phyloP scores from a whole-genome alignment of 2,888 invertebrate species.

The Hofmannophila pseudospretella region DNA sequence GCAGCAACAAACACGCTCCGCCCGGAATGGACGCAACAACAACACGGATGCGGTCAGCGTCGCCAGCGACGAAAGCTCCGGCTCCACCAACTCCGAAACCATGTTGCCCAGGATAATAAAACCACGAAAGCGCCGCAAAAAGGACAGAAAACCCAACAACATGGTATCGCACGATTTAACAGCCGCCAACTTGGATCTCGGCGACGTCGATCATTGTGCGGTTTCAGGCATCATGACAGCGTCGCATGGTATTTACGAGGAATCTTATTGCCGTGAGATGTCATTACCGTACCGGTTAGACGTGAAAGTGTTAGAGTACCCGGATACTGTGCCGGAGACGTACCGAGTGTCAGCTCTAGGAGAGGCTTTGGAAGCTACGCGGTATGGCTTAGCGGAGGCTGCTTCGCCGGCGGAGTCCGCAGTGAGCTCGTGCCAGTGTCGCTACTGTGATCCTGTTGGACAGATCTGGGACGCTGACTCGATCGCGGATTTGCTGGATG shows the following conservation, averaged over 20 bases:
- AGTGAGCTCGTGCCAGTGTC: conserved; percentile 82
- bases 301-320: conserved; percentile 63
- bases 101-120: conserved; percentile 93
- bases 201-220: conserved; percentile 67
- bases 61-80: conserved; percentile 87
- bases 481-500: conserved; percentile 69
- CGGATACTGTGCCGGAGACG: conserved; percentile 55
- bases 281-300: conserved; percentile 67
- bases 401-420: conserved; percentile 67
- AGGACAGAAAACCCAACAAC: conserved; percentile 87
- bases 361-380: conserved; percentile 70
- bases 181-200: conserved; percentile 53
- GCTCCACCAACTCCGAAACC: conserved; percentile 81
- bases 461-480: conserved; percentile 86
- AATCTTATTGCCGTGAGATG: conserved; percentile 69
- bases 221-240: conserved; percentile 48
- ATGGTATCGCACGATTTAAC: conserved; percentile 66
- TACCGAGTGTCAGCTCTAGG: conserved; percentile 74
- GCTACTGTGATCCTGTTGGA: conserved; percentile 85
- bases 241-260: conserved; percentile 64
- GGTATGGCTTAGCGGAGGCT: conserved; percentile 64
- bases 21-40: conserved; percentile 63
- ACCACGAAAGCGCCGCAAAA: conserved; percentile 92
- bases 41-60: conserved; percentile 84
- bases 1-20: conserved; percentile 60